Evolutionary conservation across 2,113 vertebrate genomes (phyloP), one percentile per base, ranked within the genome.

Genomic region (Eudyptes chrysolophus): DNA sequence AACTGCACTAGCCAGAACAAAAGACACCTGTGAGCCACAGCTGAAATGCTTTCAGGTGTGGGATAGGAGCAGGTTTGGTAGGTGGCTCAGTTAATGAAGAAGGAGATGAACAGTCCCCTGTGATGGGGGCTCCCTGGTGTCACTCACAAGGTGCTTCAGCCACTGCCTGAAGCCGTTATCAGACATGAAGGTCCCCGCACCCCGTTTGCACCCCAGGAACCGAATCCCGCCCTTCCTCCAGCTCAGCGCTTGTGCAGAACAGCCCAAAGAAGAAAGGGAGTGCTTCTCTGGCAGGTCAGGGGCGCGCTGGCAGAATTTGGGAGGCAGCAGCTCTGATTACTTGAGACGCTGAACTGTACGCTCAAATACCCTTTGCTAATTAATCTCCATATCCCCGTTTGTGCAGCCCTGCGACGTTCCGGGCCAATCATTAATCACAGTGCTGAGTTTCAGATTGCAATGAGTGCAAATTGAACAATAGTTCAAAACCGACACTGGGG

Each of bases 161-260:
- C 0, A 2, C 4, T 10, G 9, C 36, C 36, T 3, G 5, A n/a
- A 17, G 36, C 57, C 0, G 2, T n/a, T 40, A 9, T 27, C 3
- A 6, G n/a, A 8, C 2, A 0, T 19, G 26, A 58, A 48, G 13
- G 13, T 29, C 36, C 61, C 71, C 0, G 3, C 8, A 5, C 3
- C 3, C 11, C 1, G 0, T 13, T 66, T 57, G 60, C 27, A 13
- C 38, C 44, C 25, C 17, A 7, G 82, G 71, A 66, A 22, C 11
- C 1, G 1, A 18, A 8, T 14, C 55, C 68, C 2, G 1, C 2
- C 76, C 40, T 21, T 42, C 24, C 38, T 4, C 2, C 4, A 7
- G 22, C 40, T 42, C 49, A 9, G 16, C 1, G 0, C 54, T 17
- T 2, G 12, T 12, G 26, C 51, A 30, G 29, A 68, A 8, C 16